Percentiles rank a stretch among this genome's conserved stretches.
These are phyloP conservation scores for Drosophila kikkawai DNA, from an alignment of 1,140 invertebrate genomes.

Conservation along the genomic window DNA sequence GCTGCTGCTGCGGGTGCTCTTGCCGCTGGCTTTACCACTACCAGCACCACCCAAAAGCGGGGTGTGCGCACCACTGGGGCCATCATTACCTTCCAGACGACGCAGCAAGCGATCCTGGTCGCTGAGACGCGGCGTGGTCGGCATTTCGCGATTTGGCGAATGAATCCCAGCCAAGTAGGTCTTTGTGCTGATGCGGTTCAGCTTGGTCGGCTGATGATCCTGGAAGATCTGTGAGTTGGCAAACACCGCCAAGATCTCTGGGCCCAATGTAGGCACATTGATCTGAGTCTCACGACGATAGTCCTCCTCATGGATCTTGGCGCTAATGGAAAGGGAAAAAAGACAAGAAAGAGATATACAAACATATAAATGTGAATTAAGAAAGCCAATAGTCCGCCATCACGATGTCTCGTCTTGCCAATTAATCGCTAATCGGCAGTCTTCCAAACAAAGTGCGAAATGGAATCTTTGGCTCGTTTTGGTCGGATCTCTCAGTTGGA, in stretches of 20 bases:
- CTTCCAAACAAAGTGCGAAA: conserved; percentile 44
- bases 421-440: conserved; percentile 44
- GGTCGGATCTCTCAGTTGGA: conserved; percentile 24
- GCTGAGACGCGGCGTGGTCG: conserved; percentile 71
- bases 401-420: conserved; percentile 25
- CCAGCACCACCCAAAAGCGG: conserved; percentile 45
- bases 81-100: conserved; percentile 83
- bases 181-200: conserved; percentile 78
- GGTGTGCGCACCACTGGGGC: conserved; percentile 58
- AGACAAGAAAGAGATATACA: background rate
- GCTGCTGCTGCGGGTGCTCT: conserved; percentile 76
- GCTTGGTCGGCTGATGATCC: conserved; percentile 82
- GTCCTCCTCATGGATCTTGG: conserved; percentile 84
- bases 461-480: conserved; percentile 31
- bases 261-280: conserved; percentile 81
- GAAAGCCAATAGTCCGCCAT: conserved; percentile 29
- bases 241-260: conserved; percentile 82
- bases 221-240: conserved; percentile 85
- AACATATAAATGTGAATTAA: conserved; percentile 24
- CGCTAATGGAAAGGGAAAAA: conserved; percentile 43
- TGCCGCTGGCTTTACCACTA: conserved; percentile 67
- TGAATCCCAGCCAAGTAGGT: conserved; percentile 73
- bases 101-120: conserved; percentile 78
- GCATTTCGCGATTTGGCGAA: conserved; percentile 71
- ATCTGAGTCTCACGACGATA: conserved; percentile 83